Evolutionary conservation across 2,888 invertebrate genomes (phyloP), one percentile per base, ranked within the genome.

Genomic region (Coremacera marginata): DNA sequence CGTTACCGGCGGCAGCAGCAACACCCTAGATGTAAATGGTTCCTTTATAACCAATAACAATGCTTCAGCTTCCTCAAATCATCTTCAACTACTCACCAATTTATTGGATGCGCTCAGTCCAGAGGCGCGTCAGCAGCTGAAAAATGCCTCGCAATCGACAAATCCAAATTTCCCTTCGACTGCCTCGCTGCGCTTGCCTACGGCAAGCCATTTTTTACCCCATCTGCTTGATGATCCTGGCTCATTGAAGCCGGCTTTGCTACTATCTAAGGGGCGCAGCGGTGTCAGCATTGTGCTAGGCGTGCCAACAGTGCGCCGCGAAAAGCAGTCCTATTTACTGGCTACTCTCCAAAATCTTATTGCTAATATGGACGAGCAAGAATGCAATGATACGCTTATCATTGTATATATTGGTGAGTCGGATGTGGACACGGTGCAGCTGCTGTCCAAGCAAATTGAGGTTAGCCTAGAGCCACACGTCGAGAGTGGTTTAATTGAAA

Each of bases 381-480:
- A 95, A 81, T 93, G 93, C 70, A 91, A 93, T n/a, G 95, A 96
- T 86, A 93, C 94, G 0, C 90, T 97, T 27, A 95, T 98, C 78
- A 93, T 98, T 7, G 94, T 98, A 3, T 94, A 95, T 85, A 93
- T 98, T 67, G 97, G 96, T 0, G 98, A 98, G 92, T 94, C 93
- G 34, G 95, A 96, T 86, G 83, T 93, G 82, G 93, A 94, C 65
- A 95, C 94, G 83, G 94, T 96, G 5, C 90, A 93, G 34, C 91
- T 94, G 82, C 92, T 94, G 16, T 95, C 95, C 5, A 92, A 92
- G 81, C 93, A 94, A 87, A 93, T 97, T 60, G 94, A 95, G 88
- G 90, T 91, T 3, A 91, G 96, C 84, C 97, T 97, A 88, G 92
- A 94, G 2, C 90, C 90, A 49, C 93, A 95, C 82, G 91, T 96